Conservation (phyloP, 2,888 invertebrate genomes). For the Erebia epiphron region DNA sequence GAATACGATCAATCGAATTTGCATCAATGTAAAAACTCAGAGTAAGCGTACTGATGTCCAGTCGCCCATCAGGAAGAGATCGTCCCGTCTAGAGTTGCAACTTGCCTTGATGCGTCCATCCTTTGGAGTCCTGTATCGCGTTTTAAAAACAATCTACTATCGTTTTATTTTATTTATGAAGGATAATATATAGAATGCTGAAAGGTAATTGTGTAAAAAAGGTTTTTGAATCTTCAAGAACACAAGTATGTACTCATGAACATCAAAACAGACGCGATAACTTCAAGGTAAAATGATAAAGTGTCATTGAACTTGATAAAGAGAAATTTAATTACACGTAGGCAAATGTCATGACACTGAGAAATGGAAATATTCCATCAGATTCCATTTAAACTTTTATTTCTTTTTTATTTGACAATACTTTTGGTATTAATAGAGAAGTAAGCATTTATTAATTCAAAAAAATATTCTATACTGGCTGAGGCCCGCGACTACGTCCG, state of each 20-base stretch:
- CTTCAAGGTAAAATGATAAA: constrained; percentile 75
- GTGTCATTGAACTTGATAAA: constrained; percentile 74
- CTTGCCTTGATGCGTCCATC: constrained; percentile 18
- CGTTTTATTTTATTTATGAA: neutral
- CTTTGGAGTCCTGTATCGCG: neutral
- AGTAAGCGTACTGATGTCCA: constrained; percentile 40
- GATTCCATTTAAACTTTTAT: constrained; percentile 2
- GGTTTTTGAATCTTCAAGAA: constrained; percentile 25
- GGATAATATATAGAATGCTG: too few relatives aligned
- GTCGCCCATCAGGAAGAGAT: constrained; percentile 33
- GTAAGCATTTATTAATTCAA: too few relatives aligned
- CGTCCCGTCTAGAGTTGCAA: constrained; percentile 14
- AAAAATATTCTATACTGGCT: too few relatives aligned
- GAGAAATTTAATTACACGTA: constrained; percentile 52
- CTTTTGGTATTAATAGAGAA: too few relatives aligned
- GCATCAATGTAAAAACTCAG: too few relatives aligned
- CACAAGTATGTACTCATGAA: constrained; percentile 46
- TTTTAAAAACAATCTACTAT: constrained; percentile 15
- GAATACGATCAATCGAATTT: too few relatives aligned
- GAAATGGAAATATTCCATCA: constrained; percentile 40
- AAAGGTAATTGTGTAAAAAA: neutral
- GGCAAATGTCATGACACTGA: constrained; percentile 29
- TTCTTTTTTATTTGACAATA: too few relatives aligned
- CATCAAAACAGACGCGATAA: constrained; percentile 59
- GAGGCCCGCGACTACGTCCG: too few relatives aligned